Base-by-base conservation (phyloP, 2,113 vertebrate genomes). In the Cariama cristata region DNA sequence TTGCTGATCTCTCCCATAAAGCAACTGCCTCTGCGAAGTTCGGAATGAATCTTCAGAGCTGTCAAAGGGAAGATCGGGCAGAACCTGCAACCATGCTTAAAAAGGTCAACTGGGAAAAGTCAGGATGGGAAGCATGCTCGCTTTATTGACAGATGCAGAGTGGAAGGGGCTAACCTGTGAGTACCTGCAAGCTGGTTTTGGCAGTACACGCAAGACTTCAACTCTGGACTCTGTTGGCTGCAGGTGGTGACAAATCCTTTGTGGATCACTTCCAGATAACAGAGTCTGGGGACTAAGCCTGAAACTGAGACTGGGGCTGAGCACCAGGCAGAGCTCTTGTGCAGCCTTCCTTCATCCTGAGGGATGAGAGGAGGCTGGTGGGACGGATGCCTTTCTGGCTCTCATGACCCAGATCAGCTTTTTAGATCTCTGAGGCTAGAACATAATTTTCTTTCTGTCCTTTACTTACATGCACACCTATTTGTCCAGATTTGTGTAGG, bases 61-160 rank as follows among this genome's bases (percentile, higher is more conserved):
- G 93, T 97, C 96, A 96, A n/a, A 62, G 79, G 86, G 42, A 88
- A 86, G 93, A 90, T 9, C 0, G 4, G 73, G 83, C 93, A 89
- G 85, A 84, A 94, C 64, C 76, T 75, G 73, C 73, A 91, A 90
- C 80, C 1, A 1, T 42, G 56, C 90, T 92, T 79, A 82, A 42
- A 97, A 97, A 97, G 97, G 96, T 97, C 96, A 97, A 32, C 79
- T 82, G 88, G 86, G 90, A 89, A 93, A 96, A 97, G 96, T 87
- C 92, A 93, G 63, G 60, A 76, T 12, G 76, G 82, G 83, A 79
- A 95, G 86, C 79, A 92, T 27, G 88, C 49, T 89, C 0, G 0
- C 58, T 53, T 95, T 96, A 94, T 69, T 89, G 94, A 87, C 90
- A 94, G 90, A 62, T 38, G 69, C 90, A 72, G 93, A 69, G 53